Percentiles rank a stretch among this genome's conserved stretches.
phyloP scores from a whole-genome alignment of 2,888 invertebrate species.

The Rhimphoctona megacephalus region DNA sequence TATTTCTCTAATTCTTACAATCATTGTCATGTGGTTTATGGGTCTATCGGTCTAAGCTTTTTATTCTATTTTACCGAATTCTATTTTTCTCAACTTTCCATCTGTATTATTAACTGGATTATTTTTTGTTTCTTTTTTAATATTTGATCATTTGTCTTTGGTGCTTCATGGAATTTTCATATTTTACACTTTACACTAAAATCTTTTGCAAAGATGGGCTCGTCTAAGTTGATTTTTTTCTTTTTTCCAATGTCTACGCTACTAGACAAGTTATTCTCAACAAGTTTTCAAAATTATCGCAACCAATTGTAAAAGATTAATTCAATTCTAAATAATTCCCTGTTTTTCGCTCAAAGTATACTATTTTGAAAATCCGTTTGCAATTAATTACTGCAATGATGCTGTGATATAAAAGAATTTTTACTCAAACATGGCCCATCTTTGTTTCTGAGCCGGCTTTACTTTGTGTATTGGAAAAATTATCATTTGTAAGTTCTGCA shows the following conservation, averaged over 20 bases:
- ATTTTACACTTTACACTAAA: conserved; percentile 20
- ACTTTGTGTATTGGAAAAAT: conserved; percentile 56
- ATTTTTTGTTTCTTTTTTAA: neutral
- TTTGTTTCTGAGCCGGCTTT: conserved; percentile 46
- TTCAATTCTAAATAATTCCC: neutral
- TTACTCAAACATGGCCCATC: conserved; percentile 4
- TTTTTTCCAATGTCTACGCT: neutral
- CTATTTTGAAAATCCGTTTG: neutral
- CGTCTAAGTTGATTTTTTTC: neutral
- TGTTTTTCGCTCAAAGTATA: too few relatives aligned
- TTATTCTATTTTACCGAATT: conserved; percentile 63
- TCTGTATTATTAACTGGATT: conserved; percentile 5
- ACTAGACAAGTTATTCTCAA: too few relatives aligned
- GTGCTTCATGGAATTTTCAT: neutral
- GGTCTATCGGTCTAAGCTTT: conserved; percentile 66
- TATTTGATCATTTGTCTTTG: neutral
- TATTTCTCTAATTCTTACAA: conserved; percentile 44
- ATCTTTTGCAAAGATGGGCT: neutral
- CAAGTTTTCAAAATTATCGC: too few relatives aligned
- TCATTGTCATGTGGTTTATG: conserved; percentile 60
- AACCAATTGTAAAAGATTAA: neutral
- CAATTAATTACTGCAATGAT: neutral
- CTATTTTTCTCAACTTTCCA: conserved; percentile 47
- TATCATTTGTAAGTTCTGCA: conserved; percentile 56
- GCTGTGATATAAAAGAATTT: neutral